Evolutionary conservation across 2,888 invertebrate genomes (phyloP).

Genomic region (Netelia melanura): DNA sequence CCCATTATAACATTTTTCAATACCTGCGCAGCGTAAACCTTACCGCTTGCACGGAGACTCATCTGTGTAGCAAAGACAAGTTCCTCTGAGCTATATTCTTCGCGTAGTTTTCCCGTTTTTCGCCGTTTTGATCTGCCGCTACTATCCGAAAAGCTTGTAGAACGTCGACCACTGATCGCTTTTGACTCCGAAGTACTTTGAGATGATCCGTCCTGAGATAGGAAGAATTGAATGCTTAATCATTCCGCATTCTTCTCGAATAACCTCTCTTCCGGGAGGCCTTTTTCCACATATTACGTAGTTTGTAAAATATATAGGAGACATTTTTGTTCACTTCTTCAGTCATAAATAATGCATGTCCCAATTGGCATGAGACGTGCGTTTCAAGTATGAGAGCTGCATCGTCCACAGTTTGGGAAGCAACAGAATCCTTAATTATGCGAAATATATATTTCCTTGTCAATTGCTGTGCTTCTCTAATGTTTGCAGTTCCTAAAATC

Average conservation of each 20-base stretch:
- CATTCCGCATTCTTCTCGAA: no score
- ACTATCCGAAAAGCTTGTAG: background rate
- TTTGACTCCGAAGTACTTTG: no score
- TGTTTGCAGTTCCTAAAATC: constrained; percentile 25
- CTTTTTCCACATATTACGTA: no score
- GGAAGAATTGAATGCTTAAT: no score
- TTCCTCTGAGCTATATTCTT: constrained; percentile 3
- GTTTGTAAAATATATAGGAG: background rate
- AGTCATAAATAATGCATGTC: background rate
- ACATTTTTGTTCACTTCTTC: constrained; percentile 3
- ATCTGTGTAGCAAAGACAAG: constrained; percentile 1
- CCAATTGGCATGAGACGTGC: background rate
- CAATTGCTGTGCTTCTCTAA: constrained; percentile 16
- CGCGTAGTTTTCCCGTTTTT: background rate
- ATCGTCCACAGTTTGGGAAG: constrained; percentile 1
- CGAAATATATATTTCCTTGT: background rate
- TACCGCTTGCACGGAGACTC: constrained; percentile 6
- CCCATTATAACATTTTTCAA: background rate
- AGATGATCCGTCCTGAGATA: no score
- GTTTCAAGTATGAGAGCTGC: constrained; percentile 5
- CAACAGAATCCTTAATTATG: background rate
- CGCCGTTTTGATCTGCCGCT: constrained; percentile 9
- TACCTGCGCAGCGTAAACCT: constrained; percentile 3
- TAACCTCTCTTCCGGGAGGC: no score
- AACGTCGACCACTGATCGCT: background rate